Evolutionary conservation across 2,888 invertebrate genomes (phyloP).

Genomic region (Oxyscelio sp.): DNA sequence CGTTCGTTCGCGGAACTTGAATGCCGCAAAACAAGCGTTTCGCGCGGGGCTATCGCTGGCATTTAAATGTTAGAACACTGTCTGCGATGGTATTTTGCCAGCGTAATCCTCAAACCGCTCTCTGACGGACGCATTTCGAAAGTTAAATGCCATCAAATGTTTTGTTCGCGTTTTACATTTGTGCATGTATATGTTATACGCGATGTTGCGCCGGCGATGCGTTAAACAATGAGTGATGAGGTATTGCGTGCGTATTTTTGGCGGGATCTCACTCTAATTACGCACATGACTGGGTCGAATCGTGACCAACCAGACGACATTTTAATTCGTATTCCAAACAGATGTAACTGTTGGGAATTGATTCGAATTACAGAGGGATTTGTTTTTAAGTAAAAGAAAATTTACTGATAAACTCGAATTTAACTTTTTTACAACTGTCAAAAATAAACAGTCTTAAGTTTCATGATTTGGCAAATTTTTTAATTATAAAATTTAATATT

Average conservation of each 20-base stretch:
- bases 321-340: not conserved
- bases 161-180: slow-evolving; percentile 65
- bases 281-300: not conserved
- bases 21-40: slow-evolving; percentile 59
- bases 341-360: not conserved
- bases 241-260: slow-evolving; percentile 9
- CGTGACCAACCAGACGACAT: not conserved
- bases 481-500: too few relatives aligned
- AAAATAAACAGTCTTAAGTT: too few relatives aligned
- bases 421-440: too few relatives aligned
- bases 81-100: slow-evolving; percentile 85
- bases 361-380: too few relatives aligned
- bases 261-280: not conserved
- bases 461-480: too few relatives aligned
- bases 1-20: too few relatives aligned
- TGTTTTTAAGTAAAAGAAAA: too few relatives aligned
- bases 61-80: slow-evolving; percentile 86
- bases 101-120: slow-evolving; percentile 77
- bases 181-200: slow-evolving; percentile 59
- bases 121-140: slow-evolving; percentile 84
- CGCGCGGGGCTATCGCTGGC: slow-evolving; percentile 82
- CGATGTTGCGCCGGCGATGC: slow-evolving; percentile 26
- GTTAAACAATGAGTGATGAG: slow-evolving; percentile 38
- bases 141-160: slow-evolving; percentile 86
- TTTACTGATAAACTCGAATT: too few relatives aligned